Base-by-base conservation (phyloP, 2,797 vertebrate genomes). In the Sternarchorhynchus goeldii region DNA sequence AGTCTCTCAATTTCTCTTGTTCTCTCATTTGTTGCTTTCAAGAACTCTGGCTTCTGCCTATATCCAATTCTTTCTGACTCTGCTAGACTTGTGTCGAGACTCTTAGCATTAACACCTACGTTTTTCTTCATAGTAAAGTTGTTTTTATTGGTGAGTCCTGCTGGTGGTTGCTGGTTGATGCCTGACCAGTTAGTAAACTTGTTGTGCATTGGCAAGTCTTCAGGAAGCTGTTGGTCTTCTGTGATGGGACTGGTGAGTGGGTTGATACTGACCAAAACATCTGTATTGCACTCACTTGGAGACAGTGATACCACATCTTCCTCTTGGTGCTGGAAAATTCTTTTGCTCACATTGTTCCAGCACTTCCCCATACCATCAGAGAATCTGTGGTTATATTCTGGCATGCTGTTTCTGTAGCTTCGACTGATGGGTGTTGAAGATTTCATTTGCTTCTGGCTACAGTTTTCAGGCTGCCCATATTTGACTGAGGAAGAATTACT, bases 101-200 rank as follows among this genome's bases (percentile, higher is more conserved):
- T 67, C 21, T 75, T 77, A 31, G 65, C 62, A 14, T 56, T 65
- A 14, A 62, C 45, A 68, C 7, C 3, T 20, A 39, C 72, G 55
- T 57, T 72, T 77, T 70, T 62, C 41, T 1, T 29, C 67, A 60
- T 63, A 21, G 41, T 16, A 41, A 2, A n/a, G 29, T 73, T 88
- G 50, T 39, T 67, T 8, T 81, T 75, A 0, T 88, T 88, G 77
- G 79, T 84, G 18, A 80, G n/a, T 69, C 81, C 80, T 0, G 87
- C 86, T 3, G 86, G 25, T 56, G 81, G 79, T 55, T 77, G 86
- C n/a, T 86, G 85, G 76, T 81, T 91, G 59, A 98, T 93, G 45
- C 96, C 96, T 0, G 92, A 93, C 96, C 96, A 99, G 87, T 95
- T 93, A 77, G 89, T 95, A 80, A 96, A 97, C 85, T 98, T 97